These are phyloP conservation scores for Sepioteuthis lessoniana DNA, from an alignment of 2,888 invertebrate species.

Conservation along the genomic window DNA sequence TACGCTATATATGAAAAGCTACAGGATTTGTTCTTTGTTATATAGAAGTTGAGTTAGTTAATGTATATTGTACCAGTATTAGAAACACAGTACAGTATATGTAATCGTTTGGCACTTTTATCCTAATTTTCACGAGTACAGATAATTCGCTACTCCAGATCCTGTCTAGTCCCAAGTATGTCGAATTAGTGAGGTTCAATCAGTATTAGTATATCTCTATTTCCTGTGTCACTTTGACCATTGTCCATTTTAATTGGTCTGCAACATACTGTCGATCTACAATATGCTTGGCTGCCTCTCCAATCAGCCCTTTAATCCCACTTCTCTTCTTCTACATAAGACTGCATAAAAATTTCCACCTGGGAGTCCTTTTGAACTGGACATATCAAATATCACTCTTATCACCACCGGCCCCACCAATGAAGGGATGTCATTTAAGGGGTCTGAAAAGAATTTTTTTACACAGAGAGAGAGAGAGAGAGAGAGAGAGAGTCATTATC, in stretches of 20 bases:
- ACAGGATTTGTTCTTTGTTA: too few relatives aligned
- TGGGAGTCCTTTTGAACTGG: not conserved
- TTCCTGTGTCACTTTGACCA: not conserved
- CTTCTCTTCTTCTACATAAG: not conserved
- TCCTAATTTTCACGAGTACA: too few relatives aligned
- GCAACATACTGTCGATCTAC: not conserved
- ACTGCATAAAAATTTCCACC: not conserved
- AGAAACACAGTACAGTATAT: too few relatives aligned
- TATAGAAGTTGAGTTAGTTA: too few relatives aligned
- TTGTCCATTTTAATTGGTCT: not conserved
- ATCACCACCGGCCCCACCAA: not conserved
- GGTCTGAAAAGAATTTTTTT: not conserved
- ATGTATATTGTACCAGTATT: too few relatives aligned
- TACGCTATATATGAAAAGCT: too few relatives aligned
- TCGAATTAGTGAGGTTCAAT: too few relatives aligned
- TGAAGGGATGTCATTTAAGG: not conserved
- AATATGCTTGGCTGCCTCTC: not conserved
- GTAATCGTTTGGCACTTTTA: too few relatives aligned
- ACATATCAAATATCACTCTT: conserved; percentile 4
- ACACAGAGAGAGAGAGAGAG: too few relatives aligned
- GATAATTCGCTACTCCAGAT: too few relatives aligned
- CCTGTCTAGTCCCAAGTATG: too few relatives aligned
- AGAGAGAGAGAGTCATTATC: not conserved
- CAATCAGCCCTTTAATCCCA: not conserved
- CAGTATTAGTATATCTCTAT: not conserved